Evolutionary conservation across 2,113 vertebrate species (phyloP).

Genomic region (Zingel zingel): DNA sequence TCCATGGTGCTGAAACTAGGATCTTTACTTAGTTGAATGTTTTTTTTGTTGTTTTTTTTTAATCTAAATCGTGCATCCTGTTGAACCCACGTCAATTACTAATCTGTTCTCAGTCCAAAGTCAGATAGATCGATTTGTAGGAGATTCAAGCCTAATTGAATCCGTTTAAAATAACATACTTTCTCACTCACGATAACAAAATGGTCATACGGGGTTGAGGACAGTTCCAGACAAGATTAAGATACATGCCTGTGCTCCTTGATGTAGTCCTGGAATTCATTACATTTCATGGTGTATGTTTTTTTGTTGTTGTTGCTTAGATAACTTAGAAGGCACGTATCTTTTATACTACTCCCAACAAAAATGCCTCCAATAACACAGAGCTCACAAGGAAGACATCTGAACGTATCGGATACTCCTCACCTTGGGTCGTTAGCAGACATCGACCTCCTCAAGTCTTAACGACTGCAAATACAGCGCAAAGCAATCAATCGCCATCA

Average conservation of each 20-base stretch:
- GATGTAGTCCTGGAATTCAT: background rate
- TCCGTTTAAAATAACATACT: conserved; percentile 35
- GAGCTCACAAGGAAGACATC: conserved; percentile 45
- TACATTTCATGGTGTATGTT: background rate
- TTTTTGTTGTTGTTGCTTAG: background rate
- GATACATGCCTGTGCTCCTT: background rate
- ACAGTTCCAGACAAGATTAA: conserved; percentile 3
- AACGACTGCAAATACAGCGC: conserved; percentile 75
- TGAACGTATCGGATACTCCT: conserved; percentile 65
- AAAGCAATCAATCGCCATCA: conserved; percentile 78
- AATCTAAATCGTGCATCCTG: conserved; percentile 2
- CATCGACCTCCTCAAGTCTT: conserved; percentile 75
- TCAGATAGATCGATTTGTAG: conserved; percentile 57
- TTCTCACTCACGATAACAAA: conserved; percentile 1
- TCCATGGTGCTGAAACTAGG: conserved; percentile 50
- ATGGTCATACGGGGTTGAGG: background rate
- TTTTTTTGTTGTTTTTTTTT: background rate
- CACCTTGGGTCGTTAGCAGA: conserved; percentile 75
- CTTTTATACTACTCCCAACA: background rate
- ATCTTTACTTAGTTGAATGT: conserved; percentile 22
- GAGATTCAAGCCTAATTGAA: conserved; percentile 53
- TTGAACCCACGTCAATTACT: conserved; percentile 34
- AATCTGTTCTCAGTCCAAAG: conserved; percentile 52
- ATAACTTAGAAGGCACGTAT: background rate
- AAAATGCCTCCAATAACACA: background rate